Evolutionary conservation across 2,113 vertebrate species (phyloP).

Genomic region (Protobothrops mucrosquamatus): DNA sequence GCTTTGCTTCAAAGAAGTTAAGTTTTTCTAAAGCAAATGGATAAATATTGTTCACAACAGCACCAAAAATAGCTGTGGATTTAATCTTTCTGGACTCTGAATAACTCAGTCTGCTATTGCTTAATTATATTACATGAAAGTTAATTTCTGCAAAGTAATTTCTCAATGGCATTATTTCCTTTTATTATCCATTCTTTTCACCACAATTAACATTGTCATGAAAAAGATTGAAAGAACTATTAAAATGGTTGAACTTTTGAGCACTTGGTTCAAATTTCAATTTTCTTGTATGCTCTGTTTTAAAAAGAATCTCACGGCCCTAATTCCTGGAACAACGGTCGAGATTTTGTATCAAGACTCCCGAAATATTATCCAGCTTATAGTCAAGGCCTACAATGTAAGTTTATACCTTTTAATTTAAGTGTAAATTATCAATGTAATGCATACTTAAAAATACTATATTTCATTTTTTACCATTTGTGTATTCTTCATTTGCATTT

Average conservation of each 20-base stretch:
- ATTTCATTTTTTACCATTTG: background rate
- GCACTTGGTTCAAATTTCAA: background rate
- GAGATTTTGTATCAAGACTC: slow-evolving; percentile 96
- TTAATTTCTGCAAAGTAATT: background rate
- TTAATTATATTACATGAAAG: slow-evolving; percentile 60
- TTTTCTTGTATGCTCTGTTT: background rate
- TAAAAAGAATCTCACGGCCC: slow-evolving; percentile 86
- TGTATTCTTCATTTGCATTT: background rate
- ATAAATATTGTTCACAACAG: slow-evolving; percentile 22
- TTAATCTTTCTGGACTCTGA: slow-evolving; percentile 43
- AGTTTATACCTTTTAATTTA: slow-evolving; percentile 57
- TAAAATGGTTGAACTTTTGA: background rate
- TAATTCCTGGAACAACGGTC: slow-evolving; percentile 94
- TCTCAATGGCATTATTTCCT: background rate
- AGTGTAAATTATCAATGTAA: background rate
- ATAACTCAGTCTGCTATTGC: slow-evolving; percentile 50
- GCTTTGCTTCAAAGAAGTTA: slow-evolving; percentile 33
- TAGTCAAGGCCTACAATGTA: slow-evolving; percentile 91
- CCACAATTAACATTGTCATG: background rate
- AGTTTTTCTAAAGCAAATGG: slow-evolving; percentile 51
- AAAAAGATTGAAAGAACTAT: background rate
- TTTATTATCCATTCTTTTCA: background rate
- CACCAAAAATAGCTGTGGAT: slow-evolving; percentile 52
- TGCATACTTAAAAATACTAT: background rate
- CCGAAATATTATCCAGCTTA: slow-evolving; percentile 95